phyloP scores from a whole-genome alignment of 2,113 vertebrate species.

The Nyctibius bracteatus region DNA sequence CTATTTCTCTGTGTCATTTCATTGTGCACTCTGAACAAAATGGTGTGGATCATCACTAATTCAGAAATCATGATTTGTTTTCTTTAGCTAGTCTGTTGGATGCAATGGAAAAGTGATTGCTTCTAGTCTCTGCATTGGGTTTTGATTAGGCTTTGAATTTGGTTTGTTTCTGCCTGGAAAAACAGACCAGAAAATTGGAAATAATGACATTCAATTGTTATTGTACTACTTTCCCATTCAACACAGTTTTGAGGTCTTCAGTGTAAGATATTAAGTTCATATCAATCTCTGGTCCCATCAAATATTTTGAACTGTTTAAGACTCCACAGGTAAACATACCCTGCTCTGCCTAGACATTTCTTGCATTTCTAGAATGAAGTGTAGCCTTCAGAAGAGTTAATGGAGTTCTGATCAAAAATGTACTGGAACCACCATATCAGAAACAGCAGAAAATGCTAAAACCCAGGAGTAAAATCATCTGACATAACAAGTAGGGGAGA shows the following conservation, averaged over 20 bases:
- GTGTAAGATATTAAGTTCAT: background rate
- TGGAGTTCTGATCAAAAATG: background rate
- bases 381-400: background rate
- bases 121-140: background rate
- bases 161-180: background rate
- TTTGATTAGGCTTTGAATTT: constrained; percentile 7
- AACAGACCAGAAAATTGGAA: background rate
- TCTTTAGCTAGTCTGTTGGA: background rate
- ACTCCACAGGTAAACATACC: background rate
- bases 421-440: background rate
- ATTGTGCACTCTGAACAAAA: background rate
- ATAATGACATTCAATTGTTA: background rate
- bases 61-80: background rate
- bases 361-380: background rate
- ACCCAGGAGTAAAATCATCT: background rate
- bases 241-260: background rate
- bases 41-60: background rate
- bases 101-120: background rate
- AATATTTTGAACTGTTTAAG: background rate
- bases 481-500: background rate
- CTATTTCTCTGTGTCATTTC: background rate
- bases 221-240: background rate
- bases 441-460: background rate
- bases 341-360: background rate
- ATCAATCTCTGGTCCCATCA: background rate